Evolutionary conservation across 2,797 vertebrate genomes (phyloP).

Genomic region (Propithecus deckenii): DNA sequence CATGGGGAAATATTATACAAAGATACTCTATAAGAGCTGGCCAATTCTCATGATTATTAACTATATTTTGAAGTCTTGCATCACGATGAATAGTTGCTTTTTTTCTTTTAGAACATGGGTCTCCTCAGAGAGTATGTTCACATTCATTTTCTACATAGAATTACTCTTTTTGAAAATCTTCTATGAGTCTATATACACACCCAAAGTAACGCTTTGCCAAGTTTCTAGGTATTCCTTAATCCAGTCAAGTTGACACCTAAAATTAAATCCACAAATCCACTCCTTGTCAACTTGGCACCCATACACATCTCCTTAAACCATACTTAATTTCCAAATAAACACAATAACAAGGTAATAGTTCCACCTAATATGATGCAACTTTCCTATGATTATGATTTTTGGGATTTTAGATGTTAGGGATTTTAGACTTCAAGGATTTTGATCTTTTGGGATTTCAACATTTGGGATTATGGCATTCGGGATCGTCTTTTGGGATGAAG

Average conservation of each 20-base stretch:
- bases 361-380: background rate
- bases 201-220: background rate
- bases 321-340: background rate
- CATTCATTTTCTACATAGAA: background rate
- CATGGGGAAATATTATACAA: background rate
- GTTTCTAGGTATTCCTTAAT: background rate
- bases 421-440: background rate
- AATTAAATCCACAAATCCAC: background rate
- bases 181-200: background rate
- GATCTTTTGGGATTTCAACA: background rate
- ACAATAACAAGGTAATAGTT: background rate
- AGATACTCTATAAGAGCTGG: background rate
- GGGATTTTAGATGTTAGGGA: background rate
- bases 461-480: background rate
- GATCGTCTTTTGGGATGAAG: background rate
- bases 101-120: background rate
- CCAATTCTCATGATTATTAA: too few relatives aligned
- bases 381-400: background rate
- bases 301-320: background rate
- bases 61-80: background rate
- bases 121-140: background rate
- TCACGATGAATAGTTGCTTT: background rate
- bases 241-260: background rate
- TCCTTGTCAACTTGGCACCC: background rate
- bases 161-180: background rate